phyloP scores from a whole-genome alignment of 2,888 invertebrate species.

The Mythimna loreyi region DNA sequence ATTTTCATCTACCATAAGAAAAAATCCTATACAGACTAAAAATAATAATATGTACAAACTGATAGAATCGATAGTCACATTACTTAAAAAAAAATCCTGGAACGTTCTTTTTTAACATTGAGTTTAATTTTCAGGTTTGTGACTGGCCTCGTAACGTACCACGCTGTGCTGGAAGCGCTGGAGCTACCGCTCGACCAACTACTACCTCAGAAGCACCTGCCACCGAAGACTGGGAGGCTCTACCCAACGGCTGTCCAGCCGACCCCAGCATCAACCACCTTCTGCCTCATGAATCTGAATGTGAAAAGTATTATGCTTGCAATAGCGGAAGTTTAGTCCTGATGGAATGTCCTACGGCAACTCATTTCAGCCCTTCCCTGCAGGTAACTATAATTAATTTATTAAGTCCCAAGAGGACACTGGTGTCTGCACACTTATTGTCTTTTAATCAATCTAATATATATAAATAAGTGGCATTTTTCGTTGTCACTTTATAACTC shows the following conservation, averaged over 20 bases:
- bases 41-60: no score
- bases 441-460: no score
- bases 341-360: constrained; percentile 59
- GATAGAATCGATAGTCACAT: no score
- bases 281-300: constrained; percentile 67
- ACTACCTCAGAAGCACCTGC: not conserved
- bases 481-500: no score
- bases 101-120: no score
- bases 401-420: no score
- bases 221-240: constrained; percentile 19
- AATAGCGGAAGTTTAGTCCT: constrained; percentile 57
- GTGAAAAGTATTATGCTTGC: constrained; percentile 59
- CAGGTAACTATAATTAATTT: constrained; percentile 36
- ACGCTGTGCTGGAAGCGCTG: not conserved
- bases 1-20: no score
- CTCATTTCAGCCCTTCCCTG: constrained; percentile 60
- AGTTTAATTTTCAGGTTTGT: no score
- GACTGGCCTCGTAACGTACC: constrained; percentile 66
- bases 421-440: no score
- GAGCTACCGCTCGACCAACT: not conserved
- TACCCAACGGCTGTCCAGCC: constrained; percentile 69
- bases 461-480: no score
- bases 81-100: no score
- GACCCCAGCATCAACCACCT: constrained; percentile 59
- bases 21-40: no score